A percentile compares a stretch with the other conserved stretches of the same genome.
phyloP scores from a whole-genome alignment of 2,888 invertebrate genomes.

The Lasioglossum villosulum region DNA sequence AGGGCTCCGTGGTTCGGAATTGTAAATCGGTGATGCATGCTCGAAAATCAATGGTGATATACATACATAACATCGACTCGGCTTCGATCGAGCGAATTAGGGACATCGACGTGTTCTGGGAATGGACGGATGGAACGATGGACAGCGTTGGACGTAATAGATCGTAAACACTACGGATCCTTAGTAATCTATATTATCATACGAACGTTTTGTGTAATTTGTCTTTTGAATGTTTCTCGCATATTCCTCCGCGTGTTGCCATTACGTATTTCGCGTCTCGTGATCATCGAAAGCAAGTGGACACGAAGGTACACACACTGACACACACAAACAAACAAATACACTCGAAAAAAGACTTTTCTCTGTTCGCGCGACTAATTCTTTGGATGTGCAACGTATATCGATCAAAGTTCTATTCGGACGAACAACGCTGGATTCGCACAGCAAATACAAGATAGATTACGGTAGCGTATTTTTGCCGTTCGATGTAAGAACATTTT shows the following conservation, averaged over 20 bases:
- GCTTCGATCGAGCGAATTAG: neutral
- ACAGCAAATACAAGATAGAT: conserved; percentile 39
- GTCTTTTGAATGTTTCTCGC: conserved; percentile 55
- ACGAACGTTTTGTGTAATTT: conserved; percentile 51
- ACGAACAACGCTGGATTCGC: conserved; percentile 58
- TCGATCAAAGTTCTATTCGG: conserved; percentile 59
- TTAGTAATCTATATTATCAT: conserved; percentile 43
- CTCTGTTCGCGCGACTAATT: conserved; percentile 30
- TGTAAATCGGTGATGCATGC: conserved; percentile 52
- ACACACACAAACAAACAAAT: neutral
- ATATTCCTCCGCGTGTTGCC: conserved; percentile 54
- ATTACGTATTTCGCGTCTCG: conserved; percentile 45
- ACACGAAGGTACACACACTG: conserved; percentile 21
- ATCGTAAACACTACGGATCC: conserved; percentile 40
- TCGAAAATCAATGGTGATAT: conserved; percentile 45
- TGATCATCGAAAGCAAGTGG: conserved; percentile 33
- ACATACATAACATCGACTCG: conserved; percentile 52
- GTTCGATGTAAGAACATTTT: conserved; percentile 62
- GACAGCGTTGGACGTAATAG: conserved; percentile 42
- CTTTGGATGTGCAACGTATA: conserved; percentile 32
- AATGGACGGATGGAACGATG: conserved; percentile 15
- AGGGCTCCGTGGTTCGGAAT: conserved; percentile 32
- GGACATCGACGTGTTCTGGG: conserved; percentile 33
- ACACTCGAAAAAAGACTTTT: conserved; percentile 20
- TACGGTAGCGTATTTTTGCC: conserved; percentile 44